These are phyloP conservation scores for Psittacula cyanocephala DNA, from an alignment of 2,113 vertebrate genomes.

Conservation along the genomic window DNA sequence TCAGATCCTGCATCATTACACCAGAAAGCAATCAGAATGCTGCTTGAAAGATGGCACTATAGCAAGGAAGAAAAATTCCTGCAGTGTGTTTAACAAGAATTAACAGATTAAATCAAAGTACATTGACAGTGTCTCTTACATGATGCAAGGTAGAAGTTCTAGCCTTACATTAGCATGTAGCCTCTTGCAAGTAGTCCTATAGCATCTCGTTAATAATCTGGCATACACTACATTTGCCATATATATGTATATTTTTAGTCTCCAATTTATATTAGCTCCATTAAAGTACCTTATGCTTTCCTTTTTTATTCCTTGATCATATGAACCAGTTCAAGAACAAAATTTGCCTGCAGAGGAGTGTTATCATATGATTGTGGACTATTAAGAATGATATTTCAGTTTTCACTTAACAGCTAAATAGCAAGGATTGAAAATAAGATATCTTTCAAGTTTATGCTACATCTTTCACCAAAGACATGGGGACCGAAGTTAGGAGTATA, in stretches of 20 bases:
- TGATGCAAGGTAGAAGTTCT: neutral
- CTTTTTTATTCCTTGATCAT: neutral
- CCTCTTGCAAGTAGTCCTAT: neutral
- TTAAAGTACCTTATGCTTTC: neutral
- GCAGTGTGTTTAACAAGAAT: neutral
- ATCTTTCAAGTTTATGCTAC: neutral
- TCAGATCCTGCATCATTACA: conserved; percentile 56
- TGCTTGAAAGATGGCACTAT: conserved; percentile 2
- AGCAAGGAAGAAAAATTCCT: conserved; percentile 10
- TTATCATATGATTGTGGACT: neutral
- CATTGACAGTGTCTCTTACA: neutral
- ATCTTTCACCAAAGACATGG: neutral
- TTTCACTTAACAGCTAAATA: neutral
- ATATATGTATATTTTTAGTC: neutral
- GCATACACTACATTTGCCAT: neutral
- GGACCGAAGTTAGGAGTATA: neutral
- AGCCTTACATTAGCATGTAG: neutral
- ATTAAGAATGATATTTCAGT: neutral
- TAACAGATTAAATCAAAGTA: neutral
- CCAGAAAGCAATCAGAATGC: neutral
- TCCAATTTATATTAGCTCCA: neutral
- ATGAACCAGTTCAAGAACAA: neutral
- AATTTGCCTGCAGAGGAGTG: neutral
- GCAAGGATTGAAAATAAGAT: neutral
- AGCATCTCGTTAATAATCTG: neutral